Evolutionary conservation across 2,888 invertebrate species (phyloP), one percentile per base, ranked within the genome.

Genomic region (Petrolisthes cinctipes): DNA sequence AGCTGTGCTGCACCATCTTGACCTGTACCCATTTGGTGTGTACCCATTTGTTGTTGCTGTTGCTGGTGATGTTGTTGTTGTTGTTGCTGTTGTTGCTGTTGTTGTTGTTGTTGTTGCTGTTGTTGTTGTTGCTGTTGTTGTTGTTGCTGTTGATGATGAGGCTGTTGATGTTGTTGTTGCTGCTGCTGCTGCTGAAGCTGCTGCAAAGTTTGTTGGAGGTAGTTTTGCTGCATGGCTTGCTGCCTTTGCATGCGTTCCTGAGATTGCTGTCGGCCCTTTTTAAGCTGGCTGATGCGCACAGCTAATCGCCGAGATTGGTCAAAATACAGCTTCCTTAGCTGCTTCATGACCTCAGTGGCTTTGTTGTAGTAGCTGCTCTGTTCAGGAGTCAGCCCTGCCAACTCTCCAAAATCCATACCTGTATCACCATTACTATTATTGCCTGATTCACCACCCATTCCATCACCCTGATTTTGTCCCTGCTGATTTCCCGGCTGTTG

Each of bases 281-380:
- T 90, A 54, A 90, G 85, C 85, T 90, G 90, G 68, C 90, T 90
- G 76, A 90, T 90, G 51, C 90, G 86, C 54, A 90, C 90, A 37
- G 90, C 90, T 66, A 90, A 82, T 51, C 90, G 89, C 51, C 90
- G 86, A 11, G 90, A 90, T 88, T 90, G 90, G 61, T 90, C 90
- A 82, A 90, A 90, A 80, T 90, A 90, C 54, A 90, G 80, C 76
- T 90, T 90, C 37, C 90, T 68, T n/a, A 90, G 83, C 66, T 90
- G 90, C 81, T 89, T 90, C 90, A 90, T 90, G 17, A 89, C 90
- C 61, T 90, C 90, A 7, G 89, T 90, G 82, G 90, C 90, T 68
- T 88, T 85, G n/a, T 80, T 86, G 83, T 89, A 90, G 57, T 85
- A 80, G 37, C 78, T 89, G 61, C 83, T 66, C 82, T 90, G 88